Base-by-base conservation (phyloP, 1,140 invertebrate genomes). In the Condylostylus longicornis region DNA sequence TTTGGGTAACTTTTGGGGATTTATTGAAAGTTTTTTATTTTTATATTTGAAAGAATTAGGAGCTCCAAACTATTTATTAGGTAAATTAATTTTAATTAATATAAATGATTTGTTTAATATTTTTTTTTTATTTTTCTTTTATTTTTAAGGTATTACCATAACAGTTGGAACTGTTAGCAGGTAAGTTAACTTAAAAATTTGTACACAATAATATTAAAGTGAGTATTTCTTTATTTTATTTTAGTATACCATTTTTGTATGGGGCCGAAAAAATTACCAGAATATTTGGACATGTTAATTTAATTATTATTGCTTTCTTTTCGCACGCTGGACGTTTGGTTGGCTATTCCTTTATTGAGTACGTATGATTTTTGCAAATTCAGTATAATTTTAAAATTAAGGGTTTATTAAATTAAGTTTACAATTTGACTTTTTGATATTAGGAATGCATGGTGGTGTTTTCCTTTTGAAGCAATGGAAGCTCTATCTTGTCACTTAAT, bases 381-480 rank as follows among this genome's bases (percentile, higher is more conserved):
- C 23, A 8, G 7, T 25, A 7, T 8, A 7, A 8, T 25, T n/a
- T n/a, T n/a, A n/a, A n/a, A n/a, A n/a, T n/a, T n/a, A n/a, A n/a
- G n/a, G n/a, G n/a, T 31, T 13, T 6, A 31, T 17, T 17, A 8
- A 6, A 7, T 17, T 13, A 13, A 13, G 29, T 15, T 7, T 42
- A 42, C 21, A 25, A 18, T 22, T 44, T 41, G 18, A 37, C 23
- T 33, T 46, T 38, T 38, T 44, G 38, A 45, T 58, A 46, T 31
- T 45, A 84, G 79, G 49, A 78, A 79, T 58, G 77, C 82, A 8
- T 86, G 79, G 78, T 79, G 77, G 74, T 83, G 79, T 47, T 79
- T 90, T 47, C 80, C 80, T 2, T 82, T 86, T 49, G 85, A 90
- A 62, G 74, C 79, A 1, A 74, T 86, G 66, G 83, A 90, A 62